phyloP scores from a whole-genome alignment of 2,113 vertebrate genomes.

The Pterocles burchelli region DNA sequence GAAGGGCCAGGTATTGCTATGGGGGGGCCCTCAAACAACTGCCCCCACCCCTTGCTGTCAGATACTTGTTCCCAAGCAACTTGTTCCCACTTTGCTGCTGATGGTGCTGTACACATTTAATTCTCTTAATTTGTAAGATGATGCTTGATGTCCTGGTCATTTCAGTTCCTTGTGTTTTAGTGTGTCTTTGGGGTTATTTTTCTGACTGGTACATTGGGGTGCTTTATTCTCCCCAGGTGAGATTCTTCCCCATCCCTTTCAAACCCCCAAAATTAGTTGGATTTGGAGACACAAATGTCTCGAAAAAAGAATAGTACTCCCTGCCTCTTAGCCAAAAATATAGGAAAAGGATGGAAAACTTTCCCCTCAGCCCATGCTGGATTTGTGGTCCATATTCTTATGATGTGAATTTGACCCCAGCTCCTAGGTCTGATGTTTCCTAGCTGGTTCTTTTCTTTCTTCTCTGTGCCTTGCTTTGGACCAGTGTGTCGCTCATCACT shows the following conservation, averaged over 20 bases:
- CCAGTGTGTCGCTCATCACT: background rate
- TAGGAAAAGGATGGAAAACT: background rate
- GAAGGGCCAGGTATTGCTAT: background rate
- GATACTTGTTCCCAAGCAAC: background rate
- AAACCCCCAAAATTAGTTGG: background rate
- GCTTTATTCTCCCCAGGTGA: background rate
- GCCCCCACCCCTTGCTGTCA: background rate
- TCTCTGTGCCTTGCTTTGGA: background rate
- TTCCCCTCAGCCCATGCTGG: background rate
- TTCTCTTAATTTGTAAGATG: background rate
- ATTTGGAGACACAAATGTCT: background rate
- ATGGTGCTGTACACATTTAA: background rate
- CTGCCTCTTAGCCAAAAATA: background rate
- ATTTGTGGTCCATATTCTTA: background rate
- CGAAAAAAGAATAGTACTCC: background rate
- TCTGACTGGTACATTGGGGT: background rate
- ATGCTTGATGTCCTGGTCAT: background rate
- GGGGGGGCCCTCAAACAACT: background rate
- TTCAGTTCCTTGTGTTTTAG: background rate
- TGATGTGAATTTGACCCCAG: background rate
- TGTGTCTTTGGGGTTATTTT: background rate
- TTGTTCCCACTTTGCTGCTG: background rate
- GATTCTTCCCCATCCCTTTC: background rate
- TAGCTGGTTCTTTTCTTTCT: background rate
- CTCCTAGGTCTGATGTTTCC: background rate